Base-by-base conservation (phyloP, 2,888 invertebrate species). In the Coleophora flavipennella region DNA sequence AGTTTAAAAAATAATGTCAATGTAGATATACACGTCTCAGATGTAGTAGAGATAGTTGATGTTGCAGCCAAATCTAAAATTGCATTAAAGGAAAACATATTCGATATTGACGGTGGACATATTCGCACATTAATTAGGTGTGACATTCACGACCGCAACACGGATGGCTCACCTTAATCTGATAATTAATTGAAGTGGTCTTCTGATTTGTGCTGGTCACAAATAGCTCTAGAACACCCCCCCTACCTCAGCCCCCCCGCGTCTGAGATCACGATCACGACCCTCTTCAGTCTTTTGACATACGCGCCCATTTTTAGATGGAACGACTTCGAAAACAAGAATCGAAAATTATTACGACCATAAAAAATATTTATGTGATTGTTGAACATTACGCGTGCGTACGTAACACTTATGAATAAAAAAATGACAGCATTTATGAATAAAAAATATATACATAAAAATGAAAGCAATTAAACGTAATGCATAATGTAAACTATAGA, bases 151-250 rank as follows among this genome's bases (percentile, higher is more conserved):
- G 72, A 77, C 64, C 70, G 66, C 62, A 62, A 55, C 65, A 67
- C 58, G 69, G 68, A 73, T 77, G 63, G 75, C 77, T 78, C 83
- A 81, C 83, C 77, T 84, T 83, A 84, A 85, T 84, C 80, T 77
- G 67, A 81, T 84, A 81, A 85, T 85, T 84, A 84, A 85, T 85
- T 78, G 79, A 80, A 75, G 73, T 67, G 69, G 78, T 76, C 76
- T 71, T 70, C 65, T 83, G 84, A 84, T 85, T 84, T 83, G 83
- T 81, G 73, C 65, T 69, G 74, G 55, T 73, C 83, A 67, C 72
- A 84, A 84, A 85, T 84, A 85, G 83, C 61, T 55, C 65, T 49
- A 20, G 20, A 20, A 20, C 20, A 62, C 57, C 69, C 69, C 70
- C 66, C 55, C 41, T 50, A 41, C 42, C 51, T 36, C 49, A 57